phyloP scores from a whole-genome alignment of 1,140 invertebrate genomes.

The Polypedilum pembai region DNA sequence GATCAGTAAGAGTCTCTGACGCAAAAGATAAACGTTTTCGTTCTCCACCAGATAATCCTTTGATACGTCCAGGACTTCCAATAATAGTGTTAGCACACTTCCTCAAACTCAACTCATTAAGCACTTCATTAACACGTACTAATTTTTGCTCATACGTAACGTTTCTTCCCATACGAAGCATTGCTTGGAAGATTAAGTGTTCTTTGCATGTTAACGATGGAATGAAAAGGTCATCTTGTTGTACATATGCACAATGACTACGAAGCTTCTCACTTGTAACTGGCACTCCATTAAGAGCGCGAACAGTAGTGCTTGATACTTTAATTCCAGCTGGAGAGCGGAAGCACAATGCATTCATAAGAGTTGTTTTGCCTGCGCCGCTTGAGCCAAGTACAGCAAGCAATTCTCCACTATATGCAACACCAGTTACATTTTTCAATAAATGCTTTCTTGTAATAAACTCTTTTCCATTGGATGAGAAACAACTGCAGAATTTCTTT shows the following conservation, averaged over 20 bases:
- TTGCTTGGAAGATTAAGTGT: constrained; percentile 83
- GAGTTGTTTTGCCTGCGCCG: constrained; percentile 92
- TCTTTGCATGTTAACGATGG: constrained; percentile 85
- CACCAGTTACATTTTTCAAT: constrained; percentile 69
- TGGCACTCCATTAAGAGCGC: constrained; percentile 63
- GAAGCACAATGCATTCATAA: constrained; percentile 84
- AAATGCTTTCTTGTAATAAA: constrained; percentile 55
- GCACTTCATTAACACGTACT: constrained; percentile 77
- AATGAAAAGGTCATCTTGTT: constrained; percentile 92
- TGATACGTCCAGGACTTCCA: constrained; percentile 72
- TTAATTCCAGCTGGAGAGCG: constrained; percentile 58
- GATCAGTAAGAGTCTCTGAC: constrained; percentile 90
- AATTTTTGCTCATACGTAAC: constrained; percentile 69
- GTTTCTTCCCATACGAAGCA: constrained; percentile 83
- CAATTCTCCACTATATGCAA: constrained; percentile 81
- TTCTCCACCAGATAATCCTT: constrained; percentile 93
- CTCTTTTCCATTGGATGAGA: constrained; percentile 41
- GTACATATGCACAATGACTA: constrained; percentile 84
- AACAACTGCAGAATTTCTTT: constrained; percentile 45
- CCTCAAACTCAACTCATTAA: constrained; percentile 63
- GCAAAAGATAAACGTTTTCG: constrained; percentile 93
- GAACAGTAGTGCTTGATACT: constrained; percentile 45
- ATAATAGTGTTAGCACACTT: constrained; percentile 86
- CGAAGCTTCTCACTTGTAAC: constrained; percentile 60
- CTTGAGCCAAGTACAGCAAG: constrained; percentile 90